phyloP scores from a whole-genome alignment of 1,140 invertebrate species.

The Platorchestia sp. region DNA sequence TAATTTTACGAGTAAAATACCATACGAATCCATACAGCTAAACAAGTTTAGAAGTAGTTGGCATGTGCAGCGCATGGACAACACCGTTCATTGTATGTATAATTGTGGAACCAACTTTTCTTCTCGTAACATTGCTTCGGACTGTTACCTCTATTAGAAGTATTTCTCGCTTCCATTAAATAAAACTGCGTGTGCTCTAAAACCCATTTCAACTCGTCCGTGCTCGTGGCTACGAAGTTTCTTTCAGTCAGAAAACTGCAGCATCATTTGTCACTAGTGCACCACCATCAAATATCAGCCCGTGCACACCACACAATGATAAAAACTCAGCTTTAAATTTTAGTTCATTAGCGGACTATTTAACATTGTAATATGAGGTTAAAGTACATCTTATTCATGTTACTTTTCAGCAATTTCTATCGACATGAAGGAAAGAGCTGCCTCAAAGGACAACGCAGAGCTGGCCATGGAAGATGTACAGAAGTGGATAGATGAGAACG shows the following conservation, averaged over 20 bases:
- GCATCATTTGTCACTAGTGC: not conserved
- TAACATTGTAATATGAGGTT: slow-evolving; percentile 7
- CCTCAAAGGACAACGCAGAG: not conserved
- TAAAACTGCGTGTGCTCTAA: not conserved
- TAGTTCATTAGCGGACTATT: slow-evolving; percentile 56
- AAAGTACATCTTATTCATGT: not conserved
- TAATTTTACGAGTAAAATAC: not conserved
- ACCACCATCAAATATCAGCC: not conserved
- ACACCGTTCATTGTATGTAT: not conserved
- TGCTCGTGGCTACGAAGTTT: not conserved
- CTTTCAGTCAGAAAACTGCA: not conserved
- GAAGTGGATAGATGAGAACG: slow-evolving; percentile 16
- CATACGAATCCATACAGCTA: not conserved
- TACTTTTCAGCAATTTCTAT: not conserved
- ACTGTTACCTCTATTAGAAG: not conserved
- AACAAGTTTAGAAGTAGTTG: not conserved
- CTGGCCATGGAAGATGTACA: not conserved
- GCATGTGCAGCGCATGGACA: not conserved
- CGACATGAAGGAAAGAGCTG: not conserved
- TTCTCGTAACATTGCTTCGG: not conserved
- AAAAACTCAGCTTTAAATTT: not conserved
- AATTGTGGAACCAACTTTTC: not conserved
- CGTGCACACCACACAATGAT: no score
- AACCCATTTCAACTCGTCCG: not conserved
- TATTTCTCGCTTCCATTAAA: not conserved